Evolutionary conservation across 2,888 invertebrate genomes (phyloP).

Genomic region (Argyra leucocephala): DNA sequence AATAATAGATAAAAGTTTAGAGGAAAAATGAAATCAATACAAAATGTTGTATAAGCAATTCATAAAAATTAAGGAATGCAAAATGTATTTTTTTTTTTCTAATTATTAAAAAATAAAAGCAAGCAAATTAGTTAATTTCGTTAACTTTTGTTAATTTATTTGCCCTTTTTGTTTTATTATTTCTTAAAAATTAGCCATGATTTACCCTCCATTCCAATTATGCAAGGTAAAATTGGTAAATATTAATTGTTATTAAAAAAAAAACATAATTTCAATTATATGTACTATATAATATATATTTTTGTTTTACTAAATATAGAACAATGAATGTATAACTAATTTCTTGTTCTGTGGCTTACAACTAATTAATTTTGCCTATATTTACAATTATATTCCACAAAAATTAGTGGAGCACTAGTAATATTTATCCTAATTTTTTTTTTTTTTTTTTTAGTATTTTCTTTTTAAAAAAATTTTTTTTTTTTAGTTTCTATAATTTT

Average conservation of each 20-base stretch:
- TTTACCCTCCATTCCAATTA: background rate
- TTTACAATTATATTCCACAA: background rate
- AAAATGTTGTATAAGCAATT: too few relatives aligned
- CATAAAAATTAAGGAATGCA: too few relatives aligned
- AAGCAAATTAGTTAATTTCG: too few relatives aligned
- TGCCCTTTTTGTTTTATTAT: too few relatives aligned
- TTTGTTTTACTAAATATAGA: background rate
- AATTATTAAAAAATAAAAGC: too few relatives aligned
- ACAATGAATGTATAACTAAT: background rate
- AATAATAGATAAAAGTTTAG: too few relatives aligned
- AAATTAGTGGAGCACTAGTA: background rate
- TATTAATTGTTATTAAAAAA: background rate
- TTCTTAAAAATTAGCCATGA: background rate
- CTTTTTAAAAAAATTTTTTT: background rate
- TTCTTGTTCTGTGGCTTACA: background rate
- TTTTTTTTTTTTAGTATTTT: background rate
- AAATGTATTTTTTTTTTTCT: too few relatives aligned
- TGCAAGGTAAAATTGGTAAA: background rate
- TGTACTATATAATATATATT: too few relatives aligned
- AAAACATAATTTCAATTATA: background rate
- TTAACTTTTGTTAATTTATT: too few relatives aligned
- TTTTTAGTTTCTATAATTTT: background rate
- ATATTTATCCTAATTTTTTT: background rate
- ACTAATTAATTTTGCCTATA: conserved; percentile 1
- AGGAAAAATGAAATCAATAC: too few relatives aligned